These are phyloP conservation scores for Phortica variegata DNA, from an alignment of 1,140 invertebrate genomes.

Conservation along the genomic window DNA sequence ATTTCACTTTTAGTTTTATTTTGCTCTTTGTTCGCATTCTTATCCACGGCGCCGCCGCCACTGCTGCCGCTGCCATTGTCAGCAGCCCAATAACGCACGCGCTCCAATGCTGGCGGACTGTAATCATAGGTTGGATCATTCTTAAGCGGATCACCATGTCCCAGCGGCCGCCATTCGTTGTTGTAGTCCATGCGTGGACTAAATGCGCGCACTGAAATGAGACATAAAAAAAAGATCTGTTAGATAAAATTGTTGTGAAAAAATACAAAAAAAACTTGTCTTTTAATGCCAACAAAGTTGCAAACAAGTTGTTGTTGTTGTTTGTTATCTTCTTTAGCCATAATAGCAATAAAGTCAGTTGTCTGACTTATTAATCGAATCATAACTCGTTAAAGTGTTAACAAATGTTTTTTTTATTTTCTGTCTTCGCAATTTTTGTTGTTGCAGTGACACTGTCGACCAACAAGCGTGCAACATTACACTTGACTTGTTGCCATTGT, in stretches of 20 bases:
- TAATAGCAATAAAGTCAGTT: too few species aligned
- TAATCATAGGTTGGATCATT: slow-evolving; percentile 81
- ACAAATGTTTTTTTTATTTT: slow-evolving; percentile 53
- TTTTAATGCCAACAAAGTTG: too few species aligned
- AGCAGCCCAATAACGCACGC: slow-evolving; percentile 76
- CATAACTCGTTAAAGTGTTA: slow-evolving; percentile 55
- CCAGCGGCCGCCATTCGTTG: slow-evolving; percentile 74
- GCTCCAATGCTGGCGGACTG: slow-evolving; percentile 72
- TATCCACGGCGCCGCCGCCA: slow-evolving; percentile 42
- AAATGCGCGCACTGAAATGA: slow-evolving; percentile 18
- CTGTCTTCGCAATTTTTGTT: too few species aligned
- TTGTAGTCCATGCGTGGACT: slow-evolving; percentile 46
- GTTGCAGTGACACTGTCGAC: too few species aligned
- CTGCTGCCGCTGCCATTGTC: slow-evolving; percentile 57
- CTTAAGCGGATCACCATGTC: slow-evolving; percentile 73
- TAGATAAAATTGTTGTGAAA: too few species aligned
- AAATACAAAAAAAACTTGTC: too few species aligned
- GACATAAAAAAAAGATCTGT: too few species aligned
- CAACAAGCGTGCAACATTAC: too few species aligned
- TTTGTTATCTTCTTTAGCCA: too few species aligned
- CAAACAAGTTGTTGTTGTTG: too few species aligned
- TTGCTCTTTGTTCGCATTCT: slow-evolving; percentile 31
- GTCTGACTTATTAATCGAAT: slow-evolving; percentile 17
- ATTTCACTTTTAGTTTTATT: slow-evolving; percentile 65
- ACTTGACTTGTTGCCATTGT: too few species aligned